phyloP scores from a whole-genome alignment of 2,113 vertebrate species.

The Pseudorhombus dupliciocellatus region DNA sequence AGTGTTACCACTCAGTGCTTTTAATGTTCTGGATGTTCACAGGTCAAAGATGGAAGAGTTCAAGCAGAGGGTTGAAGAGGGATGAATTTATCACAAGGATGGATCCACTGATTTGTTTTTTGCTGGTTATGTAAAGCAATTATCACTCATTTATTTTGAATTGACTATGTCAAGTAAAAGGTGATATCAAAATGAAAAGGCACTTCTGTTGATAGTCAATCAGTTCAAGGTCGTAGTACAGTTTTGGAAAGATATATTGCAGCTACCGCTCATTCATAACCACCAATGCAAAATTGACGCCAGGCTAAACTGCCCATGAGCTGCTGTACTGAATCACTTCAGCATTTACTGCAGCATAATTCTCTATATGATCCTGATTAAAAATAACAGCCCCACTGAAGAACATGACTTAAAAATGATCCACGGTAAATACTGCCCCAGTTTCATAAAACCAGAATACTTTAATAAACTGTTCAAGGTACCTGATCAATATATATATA shows the following conservation, averaged over 20 bases:
- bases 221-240: background rate
- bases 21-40: background rate
- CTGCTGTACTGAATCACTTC: background rate
- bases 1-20: background rate
- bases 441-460: background rate
- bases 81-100: background rate
- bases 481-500: background rate
- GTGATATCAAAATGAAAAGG: no score
- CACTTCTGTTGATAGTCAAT: no score
- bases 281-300: background rate
- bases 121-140: background rate
- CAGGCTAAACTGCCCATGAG: background rate
- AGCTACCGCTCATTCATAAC: background rate
- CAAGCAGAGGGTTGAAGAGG: background rate
- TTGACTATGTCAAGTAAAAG: no score
- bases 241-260: background rate
- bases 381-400: background rate
- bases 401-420: background rate
- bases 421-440: background rate
- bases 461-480: background rate
- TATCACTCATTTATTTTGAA: background rate
- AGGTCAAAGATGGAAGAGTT: background rate
- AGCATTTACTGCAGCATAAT: background rate
- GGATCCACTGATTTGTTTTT: background rate
- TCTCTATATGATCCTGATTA: background rate